Base-by-base conservation (phyloP, 64 coral and sea anemone species). In the Stylophora pistillata region DNA sequence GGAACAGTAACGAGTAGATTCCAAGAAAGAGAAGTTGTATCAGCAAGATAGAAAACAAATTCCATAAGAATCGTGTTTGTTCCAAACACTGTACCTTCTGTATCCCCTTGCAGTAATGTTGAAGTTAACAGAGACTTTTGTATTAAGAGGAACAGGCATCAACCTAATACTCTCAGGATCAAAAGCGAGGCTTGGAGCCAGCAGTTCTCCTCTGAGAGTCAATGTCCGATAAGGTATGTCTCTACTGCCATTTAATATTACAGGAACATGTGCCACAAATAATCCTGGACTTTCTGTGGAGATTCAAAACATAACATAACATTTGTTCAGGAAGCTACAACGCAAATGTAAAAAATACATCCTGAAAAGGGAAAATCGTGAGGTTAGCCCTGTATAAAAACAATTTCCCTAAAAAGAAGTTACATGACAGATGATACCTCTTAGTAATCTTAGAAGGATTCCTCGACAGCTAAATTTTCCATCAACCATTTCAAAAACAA, bases 51-150 rank as follows among this genome's bases (percentile, higher is more conserved):
- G 37, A 60, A 81, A 58, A 61, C 55, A 81, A 77, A 37, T 47
- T 47, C 3, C 3, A 47, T 47, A 47, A 47, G 3, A 47, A 47
- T 47, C 5, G 37, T 21, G 78, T 20, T 11, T 12, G 15, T 72
- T 10, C 29, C 0, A 74, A 16, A 15, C 23, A 13, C 53, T 74
- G 32, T 88, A 93, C 97, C 85, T 95, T 90, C 93, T 82, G 71
- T 95, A 99, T 62, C 97, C 97, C 20, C 77, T 91, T 59, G 97
- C 97, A 73, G 93, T 86, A 63, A 99, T 95, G 72, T 91, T 87
- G 32, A 99, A 99, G 30, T 99, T 85, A 66, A 90, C 74, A 23
- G 90, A 73, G 15, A 95, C 90, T 31, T 87, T 86, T 12, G 89
- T 99, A 32, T 78, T 85, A 11, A 99, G 93, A 29, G 97, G 97